Evolutionary conservation across 2,113 vertebrate species (phyloP).

Genomic region (Narcine bancroftii): DNA sequence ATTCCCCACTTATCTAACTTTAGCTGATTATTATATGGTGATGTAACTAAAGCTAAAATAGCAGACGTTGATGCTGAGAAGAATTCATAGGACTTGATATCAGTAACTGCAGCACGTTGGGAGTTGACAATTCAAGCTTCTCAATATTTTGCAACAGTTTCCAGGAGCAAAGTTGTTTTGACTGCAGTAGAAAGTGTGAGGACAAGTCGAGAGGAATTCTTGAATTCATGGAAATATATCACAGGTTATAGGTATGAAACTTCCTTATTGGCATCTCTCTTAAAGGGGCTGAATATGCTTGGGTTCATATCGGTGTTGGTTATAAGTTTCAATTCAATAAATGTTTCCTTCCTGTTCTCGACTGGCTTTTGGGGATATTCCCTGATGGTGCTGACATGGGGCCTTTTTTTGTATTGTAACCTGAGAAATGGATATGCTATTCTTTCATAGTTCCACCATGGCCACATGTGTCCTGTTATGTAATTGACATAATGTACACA

Average conservation of each 20-base stretch:
- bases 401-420: neutral
- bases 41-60: neutral
- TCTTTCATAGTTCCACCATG: neutral
- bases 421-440: neutral
- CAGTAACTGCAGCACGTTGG: neutral
- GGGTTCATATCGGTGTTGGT: neutral
- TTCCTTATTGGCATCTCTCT: neutral
- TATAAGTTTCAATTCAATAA: neutral
- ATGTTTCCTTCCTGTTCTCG: neutral
- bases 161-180: neutral
- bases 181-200: neutral
- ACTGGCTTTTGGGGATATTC: neutral
- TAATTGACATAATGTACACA: neutral
- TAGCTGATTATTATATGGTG: neutral
- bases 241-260: neutral
- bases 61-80: neutral
- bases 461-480: neutral
- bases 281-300: neutral
- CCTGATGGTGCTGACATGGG: neutral
- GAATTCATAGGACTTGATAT: neutral
- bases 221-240: slow-evolving; percentile 19
- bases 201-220: neutral
- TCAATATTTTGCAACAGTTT: neutral
- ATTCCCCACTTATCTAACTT: neutral
- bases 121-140: neutral